phyloP scores from a whole-genome alignment of 2,888 invertebrate species.

The Pristionchus japonicus region DNA sequence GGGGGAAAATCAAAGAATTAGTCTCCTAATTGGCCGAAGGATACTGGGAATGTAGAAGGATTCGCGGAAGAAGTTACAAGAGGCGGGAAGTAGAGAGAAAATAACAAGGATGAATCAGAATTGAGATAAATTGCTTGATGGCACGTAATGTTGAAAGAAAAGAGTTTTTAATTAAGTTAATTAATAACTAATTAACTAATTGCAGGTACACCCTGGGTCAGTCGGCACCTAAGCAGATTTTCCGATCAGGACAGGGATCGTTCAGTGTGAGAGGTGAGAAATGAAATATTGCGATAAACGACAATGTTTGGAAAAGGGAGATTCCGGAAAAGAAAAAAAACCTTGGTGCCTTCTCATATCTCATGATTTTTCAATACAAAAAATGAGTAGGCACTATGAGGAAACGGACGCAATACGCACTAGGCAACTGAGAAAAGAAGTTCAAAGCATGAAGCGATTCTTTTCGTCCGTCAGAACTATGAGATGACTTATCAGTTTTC shows the following conservation, averaged over 20 bases:
- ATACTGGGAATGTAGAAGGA: background rate
- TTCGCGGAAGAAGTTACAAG: background rate
- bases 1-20: background rate
- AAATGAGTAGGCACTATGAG: background rate
- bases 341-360: background rate
- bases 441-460: background rate
- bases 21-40: background rate
- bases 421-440: background rate
- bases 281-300: background rate
- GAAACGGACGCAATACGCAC: background rate
- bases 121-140: no score
- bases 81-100: background rate
- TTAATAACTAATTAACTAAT: background rate
- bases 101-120: no score
- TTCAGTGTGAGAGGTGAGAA: constrained; percentile 87
- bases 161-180: background rate
- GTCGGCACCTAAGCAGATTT: constrained; percentile 65
- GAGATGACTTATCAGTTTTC: no score
- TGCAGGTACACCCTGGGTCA: constrained; percentile 68
- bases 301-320: background rate
- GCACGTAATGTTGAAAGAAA: background rate
- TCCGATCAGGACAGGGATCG: constrained; percentile 80
- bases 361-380: background rate
- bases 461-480: background rate
- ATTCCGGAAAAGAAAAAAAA: no score